Evolutionary conservation across 2,888 invertebrate genomes (phyloP).

Genomic region (Philereme transversata): DNA sequence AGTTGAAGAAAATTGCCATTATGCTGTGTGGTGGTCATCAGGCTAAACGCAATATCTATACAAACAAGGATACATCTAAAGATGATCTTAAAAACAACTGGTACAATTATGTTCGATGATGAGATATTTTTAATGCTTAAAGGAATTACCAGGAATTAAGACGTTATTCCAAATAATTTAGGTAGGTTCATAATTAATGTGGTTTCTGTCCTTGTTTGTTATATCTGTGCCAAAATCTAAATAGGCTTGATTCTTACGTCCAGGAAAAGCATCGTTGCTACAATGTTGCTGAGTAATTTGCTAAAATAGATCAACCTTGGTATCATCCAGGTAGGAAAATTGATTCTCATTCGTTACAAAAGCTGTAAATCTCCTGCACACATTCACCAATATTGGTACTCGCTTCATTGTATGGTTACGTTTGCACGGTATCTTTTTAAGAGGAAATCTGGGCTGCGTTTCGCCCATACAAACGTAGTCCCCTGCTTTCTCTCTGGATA

Average conservation of each 20-base stretch:
- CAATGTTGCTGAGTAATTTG: neutral
- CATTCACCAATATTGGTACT: conserved; percentile 13
- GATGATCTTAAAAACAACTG: neutral
- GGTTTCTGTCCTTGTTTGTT: conserved; percentile 9
- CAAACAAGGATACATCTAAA: neutral
- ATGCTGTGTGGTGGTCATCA: too few species aligned
- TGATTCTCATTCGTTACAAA: too few species aligned
- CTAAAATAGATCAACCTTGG: conserved; percentile 7
- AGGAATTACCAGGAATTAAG: conserved; percentile 1
- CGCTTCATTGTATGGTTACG: too few species aligned
- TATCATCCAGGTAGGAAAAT: neutral
- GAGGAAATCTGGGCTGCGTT: too few species aligned
- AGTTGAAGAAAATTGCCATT: too few species aligned
- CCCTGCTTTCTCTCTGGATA: too few species aligned
- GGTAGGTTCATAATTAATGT: conserved; percentile 3
- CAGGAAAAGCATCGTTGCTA: conserved; percentile 11
- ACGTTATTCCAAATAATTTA: conserved; percentile 3
- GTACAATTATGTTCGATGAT: neutral
- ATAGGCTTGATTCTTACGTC: conserved; percentile 1
- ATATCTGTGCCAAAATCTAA: conserved; percentile 3
- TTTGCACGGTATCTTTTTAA: too few species aligned
- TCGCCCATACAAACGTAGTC: too few species aligned
- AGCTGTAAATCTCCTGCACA: conserved; percentile 1
- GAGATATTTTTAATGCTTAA: neutral
- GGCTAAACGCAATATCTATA: too few species aligned